These are phyloP conservation scores for Rhagium mordax DNA, from an alignment of 2,888 invertebrate genomes.

Conservation along the genomic window DNA sequence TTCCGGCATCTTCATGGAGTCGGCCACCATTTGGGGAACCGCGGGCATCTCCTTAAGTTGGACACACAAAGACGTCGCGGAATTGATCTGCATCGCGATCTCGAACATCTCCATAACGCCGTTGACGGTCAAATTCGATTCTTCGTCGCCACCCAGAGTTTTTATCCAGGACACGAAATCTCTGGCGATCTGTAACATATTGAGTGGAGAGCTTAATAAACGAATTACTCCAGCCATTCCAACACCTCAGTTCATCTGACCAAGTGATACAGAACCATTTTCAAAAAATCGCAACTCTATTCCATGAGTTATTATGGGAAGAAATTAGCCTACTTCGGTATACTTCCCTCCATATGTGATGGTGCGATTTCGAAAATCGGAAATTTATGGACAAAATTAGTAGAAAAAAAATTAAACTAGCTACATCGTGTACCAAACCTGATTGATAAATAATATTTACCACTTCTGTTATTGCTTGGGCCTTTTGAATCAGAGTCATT, in stretches of 20 bases:
- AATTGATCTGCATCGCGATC: conserved; percentile 75
- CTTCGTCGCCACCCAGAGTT: conserved; percentile 58
- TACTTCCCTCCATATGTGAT: too few relatives aligned
- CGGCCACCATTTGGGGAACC: conserved; percentile 74
- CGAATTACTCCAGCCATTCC: too few relatives aligned
- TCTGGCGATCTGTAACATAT: conserved; percentile 60
- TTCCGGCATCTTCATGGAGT: conserved; percentile 70
- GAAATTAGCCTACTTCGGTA: too few relatives aligned
- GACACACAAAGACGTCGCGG: conserved; percentile 73
- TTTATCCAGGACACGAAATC: conserved; percentile 67
- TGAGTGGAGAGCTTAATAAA: too few relatives aligned
- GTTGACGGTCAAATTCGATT: conserved; percentile 59
- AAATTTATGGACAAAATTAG: too few relatives aligned
- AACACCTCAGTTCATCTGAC: too few relatives aligned
- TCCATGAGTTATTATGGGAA: too few relatives aligned
- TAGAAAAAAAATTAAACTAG: too few relatives aligned
- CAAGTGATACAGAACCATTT: too few relatives aligned
- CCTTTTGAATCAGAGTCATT: conserved; percentile 65
- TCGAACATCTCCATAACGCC: conserved; percentile 68
- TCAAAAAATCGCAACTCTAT: too few relatives aligned
- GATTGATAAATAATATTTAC: conserved; percentile 47
- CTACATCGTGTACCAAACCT: too few relatives aligned
- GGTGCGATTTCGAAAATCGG: too few relatives aligned
- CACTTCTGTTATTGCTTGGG: conserved; percentile 63
- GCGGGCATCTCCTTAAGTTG: conserved; percentile 75